phyloP scores from a whole-genome alignment of 2,888 invertebrate genomes.

The Nezara viridula region DNA sequence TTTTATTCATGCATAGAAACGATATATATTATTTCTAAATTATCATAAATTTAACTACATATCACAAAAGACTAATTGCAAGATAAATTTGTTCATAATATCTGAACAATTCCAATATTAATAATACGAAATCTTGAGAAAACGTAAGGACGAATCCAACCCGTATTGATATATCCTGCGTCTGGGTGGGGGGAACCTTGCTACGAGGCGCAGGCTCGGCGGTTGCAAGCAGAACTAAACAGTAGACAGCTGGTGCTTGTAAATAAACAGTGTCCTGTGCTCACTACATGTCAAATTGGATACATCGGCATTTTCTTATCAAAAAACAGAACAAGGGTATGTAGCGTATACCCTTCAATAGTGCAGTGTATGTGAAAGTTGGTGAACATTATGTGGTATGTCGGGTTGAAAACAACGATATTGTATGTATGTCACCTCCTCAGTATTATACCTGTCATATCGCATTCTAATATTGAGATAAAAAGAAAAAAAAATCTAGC shows the following conservation, averaged over 20 bases:
- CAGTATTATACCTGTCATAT: not conserved
- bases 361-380: constrained; percentile 20
- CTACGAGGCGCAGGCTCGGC: constrained; percentile 46
- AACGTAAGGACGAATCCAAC: not conserved
- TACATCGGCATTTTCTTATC: constrained; percentile 43
- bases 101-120: not conserved
- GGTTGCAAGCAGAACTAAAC: constrained; percentile 60
- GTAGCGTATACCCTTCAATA: not conserved
- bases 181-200: constrained; percentile 56
- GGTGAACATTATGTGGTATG: not conserved
- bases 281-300: constrained; percentile 43
- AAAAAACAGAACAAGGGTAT: not conserved
- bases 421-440: not conserved
- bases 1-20: too few relatives aligned
- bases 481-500: not conserved
- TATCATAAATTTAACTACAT: too few relatives aligned
- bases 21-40: too few relatives aligned
- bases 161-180: constrained; percentile 4
- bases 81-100: not conserved
- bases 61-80: not conserved
- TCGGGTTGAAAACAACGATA: not conserved
- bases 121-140: not conserved
- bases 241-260: constrained; percentile 64
- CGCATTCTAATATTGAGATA: not conserved
- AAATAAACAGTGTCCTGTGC: constrained; percentile 61